Base-by-base conservation (phyloP, 2,113 vertebrate species). In the Anarrhichthys ocellatus region DNA sequence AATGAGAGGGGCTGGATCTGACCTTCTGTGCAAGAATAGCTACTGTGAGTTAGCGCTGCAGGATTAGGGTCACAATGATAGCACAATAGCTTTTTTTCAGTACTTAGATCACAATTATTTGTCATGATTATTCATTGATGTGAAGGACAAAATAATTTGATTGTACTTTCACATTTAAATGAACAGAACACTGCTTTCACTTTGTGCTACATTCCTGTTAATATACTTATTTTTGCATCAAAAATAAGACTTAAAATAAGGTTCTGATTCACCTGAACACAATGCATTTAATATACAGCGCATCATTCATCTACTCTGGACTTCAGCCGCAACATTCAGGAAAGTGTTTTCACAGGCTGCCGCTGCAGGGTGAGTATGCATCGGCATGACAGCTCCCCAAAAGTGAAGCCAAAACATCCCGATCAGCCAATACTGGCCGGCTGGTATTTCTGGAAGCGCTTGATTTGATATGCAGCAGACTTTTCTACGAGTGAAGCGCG, bases 1-100 rank as follows among this genome's bases (percentile, higher is more conserved):
- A 83, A 78, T 61, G 77, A 81, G 38, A 65, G 58, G 68, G 40
- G 27, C 20, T 48, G 42, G 10, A 18, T 72, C 29, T 58, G 46
- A 78, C 64, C 64, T 56, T 38, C 48, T 44, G 56, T 48, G 69
- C n/a, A 22, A 15, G 13, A 40, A 32, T 17, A 9, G 15, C 24
- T 54, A 17, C 50, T 52, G 18, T 22, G 18, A 52, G 48, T 7
- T 18, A 50, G 6, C 5, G 52, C 52, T 56, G 22, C 52, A 9
- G 50, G 20, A 11, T 52, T 22, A 3, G 18, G 48, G 48, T 22
- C 48, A 22, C 20, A 52, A 22, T 3, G 0, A 20, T 20, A 20
- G 22, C 52, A 11, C 22, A 24, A 54, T 54, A n/a, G n/a, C 20
- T 9, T n/a, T 0, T n/a, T 54, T 52, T 54, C 50, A n/a, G 20